Evolutionary conservation across 2,888 invertebrate species (phyloP), one percentile per base, ranked within the genome.

Genomic region (Lypha dubia): DNA sequence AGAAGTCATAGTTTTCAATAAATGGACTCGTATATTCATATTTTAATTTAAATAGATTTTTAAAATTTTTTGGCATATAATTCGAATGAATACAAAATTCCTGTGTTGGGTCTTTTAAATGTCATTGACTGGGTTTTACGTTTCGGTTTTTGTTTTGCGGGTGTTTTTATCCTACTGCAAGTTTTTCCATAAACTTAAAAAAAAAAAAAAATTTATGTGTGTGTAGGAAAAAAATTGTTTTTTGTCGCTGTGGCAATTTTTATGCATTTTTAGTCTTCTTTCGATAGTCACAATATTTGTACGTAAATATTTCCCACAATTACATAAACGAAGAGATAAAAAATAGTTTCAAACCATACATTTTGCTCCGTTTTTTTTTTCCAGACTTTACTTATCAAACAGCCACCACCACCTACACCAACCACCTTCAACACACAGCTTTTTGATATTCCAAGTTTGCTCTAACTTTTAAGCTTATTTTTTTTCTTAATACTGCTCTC

Each of bases 161-260:
- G 56, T 67, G 49, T 51, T 13, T n/a, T 56, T 44, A n/a, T 53
- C 28, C 9, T 46, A 8, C 6, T 67, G 13, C 7, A 22, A 15
- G 24, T 70, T 51, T 63, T 56, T 35, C 28, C 24, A 70, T 41
- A 13, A 44, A 58, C 4, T 22, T 68, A n/a, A 20, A 46, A 20
- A 63, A 15, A 62, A 56, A n/a, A n/a, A n/a, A n/a, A n/a, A n/a
- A n/a, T n/a, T n/a, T n/a, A n/a, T n/a, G n/a, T n/a, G n/a, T 56
- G n/a, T 41, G 20, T 9, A 58, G 51, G 51, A 44, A 77, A 67
- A 77, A 67, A 73, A 79, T 79, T 68, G 73, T 77, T 83, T 63
- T 83, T 67, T 68, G 83, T 68, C 83, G 83, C 80, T 87, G 63
- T 83, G 68, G 35, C 22, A 60, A 58, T 53, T 76, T 74, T 77